phyloP scores from a whole-genome alignment of 2,888 invertebrate species.

The Pomacea canaliculata region DNA sequence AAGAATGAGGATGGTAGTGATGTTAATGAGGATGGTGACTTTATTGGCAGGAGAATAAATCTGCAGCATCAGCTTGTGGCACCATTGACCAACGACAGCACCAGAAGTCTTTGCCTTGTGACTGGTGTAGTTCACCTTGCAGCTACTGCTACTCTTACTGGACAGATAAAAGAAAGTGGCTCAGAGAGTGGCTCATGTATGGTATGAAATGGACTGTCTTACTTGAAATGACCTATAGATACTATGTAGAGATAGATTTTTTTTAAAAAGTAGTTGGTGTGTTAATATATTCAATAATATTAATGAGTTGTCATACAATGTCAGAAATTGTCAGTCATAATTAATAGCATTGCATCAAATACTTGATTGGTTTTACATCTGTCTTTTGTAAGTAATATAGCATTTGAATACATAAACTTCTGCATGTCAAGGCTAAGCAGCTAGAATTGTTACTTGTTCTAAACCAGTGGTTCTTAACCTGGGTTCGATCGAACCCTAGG shows the following conservation, averaged over 20 bases:
- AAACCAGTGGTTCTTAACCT: no score
- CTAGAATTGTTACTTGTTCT: no score
- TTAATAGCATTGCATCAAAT: no score
- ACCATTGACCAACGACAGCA: conserved; percentile 35
- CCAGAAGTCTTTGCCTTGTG: conserved; percentile 43
- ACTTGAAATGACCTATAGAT: not conserved
- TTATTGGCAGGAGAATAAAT: conserved; percentile 38
- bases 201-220: not conserved
- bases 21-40: not conserved
- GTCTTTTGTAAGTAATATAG: no score
- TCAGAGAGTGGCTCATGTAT: conserved; percentile 16
- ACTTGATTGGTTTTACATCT: no score
- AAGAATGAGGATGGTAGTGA: no score
- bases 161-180: conserved; percentile 27
- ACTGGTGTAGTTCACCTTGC: conserved; percentile 41
- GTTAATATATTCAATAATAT: not conserved
- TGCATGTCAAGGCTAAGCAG: no score
- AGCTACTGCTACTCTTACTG: conserved; percentile 36
- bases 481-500: no score
- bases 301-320: not conserved
- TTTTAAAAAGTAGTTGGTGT: not conserved
- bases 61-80: conserved; percentile 40
- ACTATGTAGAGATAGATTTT: no score
- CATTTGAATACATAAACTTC: no score
- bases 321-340: no score